Evolutionary conservation across 2,797 vertebrate species (phyloP), one percentile per base, ranked within the genome.

Genomic region (Rhinella marina): DNA sequence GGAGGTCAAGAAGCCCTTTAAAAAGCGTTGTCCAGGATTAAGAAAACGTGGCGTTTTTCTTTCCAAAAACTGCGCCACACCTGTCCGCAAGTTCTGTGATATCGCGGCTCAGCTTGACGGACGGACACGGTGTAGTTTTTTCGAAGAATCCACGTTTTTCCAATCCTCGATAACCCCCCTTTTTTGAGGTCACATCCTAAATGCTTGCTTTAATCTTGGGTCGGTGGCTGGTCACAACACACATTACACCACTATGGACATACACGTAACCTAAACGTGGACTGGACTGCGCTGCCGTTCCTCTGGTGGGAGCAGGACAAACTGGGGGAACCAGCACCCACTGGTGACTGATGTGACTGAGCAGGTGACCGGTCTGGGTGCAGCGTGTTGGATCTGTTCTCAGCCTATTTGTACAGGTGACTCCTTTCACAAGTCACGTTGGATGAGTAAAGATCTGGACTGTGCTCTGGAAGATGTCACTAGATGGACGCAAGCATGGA

Each of bases 401-500:
- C 54, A 59, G 85, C 29, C 56, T 27, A 23, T 72, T 73, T 73
- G 81, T 48, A 72, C 81, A 72, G 76, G 75, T 84, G 75, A 77
- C 32, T 16, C 12, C 7, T n/a, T 77, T 76, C 70, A 64, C 70
- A 76, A 64, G 77, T 29, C 82, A 17, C 82, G 25, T 23, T 75
- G 86, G 79, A 82, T 41, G 48, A 78, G 78, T 29, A 17, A 25
- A 54, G 27, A 76, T 75, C 59, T 77, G 81, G 80, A 68, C 72
- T 56, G 6, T 72, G 25, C 11, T 81, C 82, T 81, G 66, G 83
- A 81, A 29, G 77, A 81, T 80, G 68, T 73, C 17, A 73, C 68
- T 23, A 85, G 77, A 76, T 66, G 83, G 78, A 80, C 9, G 48
- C 56, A 75, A 84, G 62, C 50, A 48, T 73, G 81, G 85, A 86